Conservation (phyloP, 2,797 vertebrate species). For the Netta rufina region DNA sequence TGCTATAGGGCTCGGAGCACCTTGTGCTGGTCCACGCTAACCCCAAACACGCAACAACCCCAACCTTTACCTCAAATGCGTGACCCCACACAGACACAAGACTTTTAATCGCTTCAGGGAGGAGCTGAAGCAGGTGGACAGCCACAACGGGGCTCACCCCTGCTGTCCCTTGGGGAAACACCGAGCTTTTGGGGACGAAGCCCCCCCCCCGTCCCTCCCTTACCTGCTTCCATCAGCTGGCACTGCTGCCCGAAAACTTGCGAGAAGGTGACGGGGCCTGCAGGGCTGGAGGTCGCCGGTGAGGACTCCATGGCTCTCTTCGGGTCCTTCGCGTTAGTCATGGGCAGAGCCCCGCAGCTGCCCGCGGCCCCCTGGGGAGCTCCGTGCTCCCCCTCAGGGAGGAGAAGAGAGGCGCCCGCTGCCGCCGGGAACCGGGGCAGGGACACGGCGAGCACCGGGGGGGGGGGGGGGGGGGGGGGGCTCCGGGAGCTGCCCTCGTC, state of each 20-base stretch:
- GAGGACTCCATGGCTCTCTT: constrained; percentile 71
- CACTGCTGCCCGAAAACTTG: constrained; percentile 83
- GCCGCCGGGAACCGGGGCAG: too few species aligned
- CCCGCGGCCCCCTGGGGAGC: too few species aligned
- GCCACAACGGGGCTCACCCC: not conserved
- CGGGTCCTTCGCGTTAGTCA: not conserved
- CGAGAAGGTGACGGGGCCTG: constrained; percentile 77
- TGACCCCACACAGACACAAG: not conserved
- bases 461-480: too few species aligned
- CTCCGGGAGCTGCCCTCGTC: too few species aligned
- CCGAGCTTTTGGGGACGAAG: not conserved
- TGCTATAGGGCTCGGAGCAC: fast-evolving
- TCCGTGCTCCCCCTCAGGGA: too few species aligned
- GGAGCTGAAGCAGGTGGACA: not conserved
- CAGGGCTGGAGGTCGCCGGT: constrained; percentile 11
- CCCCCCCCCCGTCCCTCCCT: fast-evolving
- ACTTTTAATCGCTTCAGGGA: fast-evolving
- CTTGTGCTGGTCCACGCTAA: fast-evolving
- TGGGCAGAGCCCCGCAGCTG: not conserved
- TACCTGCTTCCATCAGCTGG: constrained; percentile 85
- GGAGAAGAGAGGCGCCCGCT: too few species aligned
- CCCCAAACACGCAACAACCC: fast-evolving
- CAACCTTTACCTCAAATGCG: fast-evolving
- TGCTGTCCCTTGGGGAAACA: not conserved
- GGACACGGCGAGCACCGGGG: too few species aligned